Evolutionary conservation across 2,113 vertebrate genomes (phyloP).

Genomic region (Serranochromis macrocephalus): DNA sequence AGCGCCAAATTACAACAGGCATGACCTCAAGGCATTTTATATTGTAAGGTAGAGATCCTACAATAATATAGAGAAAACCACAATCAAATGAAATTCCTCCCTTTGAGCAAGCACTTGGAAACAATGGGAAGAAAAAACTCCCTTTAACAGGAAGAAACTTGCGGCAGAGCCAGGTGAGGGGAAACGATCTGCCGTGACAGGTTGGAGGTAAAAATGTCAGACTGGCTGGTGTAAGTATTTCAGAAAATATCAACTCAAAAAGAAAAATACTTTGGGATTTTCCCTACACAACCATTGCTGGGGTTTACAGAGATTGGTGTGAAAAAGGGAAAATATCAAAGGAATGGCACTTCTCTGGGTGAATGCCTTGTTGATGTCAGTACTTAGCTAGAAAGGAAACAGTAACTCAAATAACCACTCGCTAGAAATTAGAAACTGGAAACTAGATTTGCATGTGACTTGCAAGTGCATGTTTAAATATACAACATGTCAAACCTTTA

Average conservation of each 20-base stretch:
- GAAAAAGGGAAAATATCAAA: background rate
- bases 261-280: background rate
- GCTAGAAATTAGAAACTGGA: background rate
- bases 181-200: accelerated
- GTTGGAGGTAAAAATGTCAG: background rate
- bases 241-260: background rate
- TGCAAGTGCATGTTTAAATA: background rate
- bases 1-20: background rate
- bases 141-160: background rate
- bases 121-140: background rate
- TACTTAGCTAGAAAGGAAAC: accelerated
- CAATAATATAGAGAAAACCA: background rate
- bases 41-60: background rate
- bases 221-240: background rate
- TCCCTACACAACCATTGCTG: background rate
- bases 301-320: background rate
- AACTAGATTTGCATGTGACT: background rate
- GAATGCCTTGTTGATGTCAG: background rate
- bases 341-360: background rate
- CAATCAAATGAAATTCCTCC: background rate
- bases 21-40: background rate
- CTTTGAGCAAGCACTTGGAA: background rate
- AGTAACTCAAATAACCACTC: background rate
- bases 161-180: background rate
- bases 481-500: background rate